Evolutionary conservation across 1,140 invertebrate species (phyloP).

Genomic region (Trialeurodes vaporariorum): DNA sequence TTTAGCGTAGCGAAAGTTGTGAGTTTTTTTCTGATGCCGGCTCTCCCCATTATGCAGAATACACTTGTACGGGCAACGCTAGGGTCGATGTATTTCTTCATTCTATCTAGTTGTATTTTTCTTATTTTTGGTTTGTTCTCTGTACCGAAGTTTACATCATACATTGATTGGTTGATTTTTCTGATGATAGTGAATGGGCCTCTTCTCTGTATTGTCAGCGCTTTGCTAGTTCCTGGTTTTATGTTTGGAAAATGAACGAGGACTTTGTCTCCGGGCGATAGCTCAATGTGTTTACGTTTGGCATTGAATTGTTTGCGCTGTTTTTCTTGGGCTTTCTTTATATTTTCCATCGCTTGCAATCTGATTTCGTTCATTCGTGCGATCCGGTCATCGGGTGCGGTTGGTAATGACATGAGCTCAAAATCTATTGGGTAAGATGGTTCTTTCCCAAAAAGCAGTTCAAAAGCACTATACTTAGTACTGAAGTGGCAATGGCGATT

Average conservation of each 20-base stretch:
- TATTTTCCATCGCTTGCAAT: background rate
- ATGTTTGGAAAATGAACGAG: background rate
- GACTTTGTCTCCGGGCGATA: background rate
- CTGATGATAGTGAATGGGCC: background rate
- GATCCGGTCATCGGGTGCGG: background rate
- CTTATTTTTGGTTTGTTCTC: background rate
- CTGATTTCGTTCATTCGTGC: background rate
- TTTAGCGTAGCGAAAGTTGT: background rate
- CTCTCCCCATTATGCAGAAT: background rate
- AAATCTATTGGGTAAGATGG: background rate
- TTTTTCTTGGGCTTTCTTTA: background rate
- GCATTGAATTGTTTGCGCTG: background rate
- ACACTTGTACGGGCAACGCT: background rate
- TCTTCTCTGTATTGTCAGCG: background rate
- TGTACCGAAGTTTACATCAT: background rate
- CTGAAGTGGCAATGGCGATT: background rate
- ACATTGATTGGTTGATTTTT: background rate
- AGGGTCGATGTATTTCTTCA: background rate
- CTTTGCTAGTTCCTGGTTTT: background rate
- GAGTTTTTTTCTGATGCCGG: background rate
- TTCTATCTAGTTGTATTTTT: background rate
- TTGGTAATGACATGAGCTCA: background rate
- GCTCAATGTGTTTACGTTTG: background rate
- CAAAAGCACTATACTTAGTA: background rate
- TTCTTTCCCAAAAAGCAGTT: background rate